Conservation (phyloP, 2,113 vertebrate species). For the Budorcas taxicolor region DNA sequence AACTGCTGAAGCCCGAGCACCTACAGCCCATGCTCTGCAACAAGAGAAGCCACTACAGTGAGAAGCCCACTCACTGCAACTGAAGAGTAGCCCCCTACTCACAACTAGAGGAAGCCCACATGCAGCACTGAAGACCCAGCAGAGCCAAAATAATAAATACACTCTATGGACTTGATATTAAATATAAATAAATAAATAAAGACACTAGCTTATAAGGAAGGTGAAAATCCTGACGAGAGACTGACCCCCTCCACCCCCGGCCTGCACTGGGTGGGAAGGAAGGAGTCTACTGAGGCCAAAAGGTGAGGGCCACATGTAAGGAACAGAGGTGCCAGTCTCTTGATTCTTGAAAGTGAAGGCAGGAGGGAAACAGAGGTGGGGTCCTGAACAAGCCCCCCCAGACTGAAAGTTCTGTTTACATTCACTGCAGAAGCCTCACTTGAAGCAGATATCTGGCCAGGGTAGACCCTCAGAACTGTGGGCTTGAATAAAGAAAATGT, state of each 20-base stretch:
- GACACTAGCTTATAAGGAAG: neutral
- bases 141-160: neutral
- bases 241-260: neutral
- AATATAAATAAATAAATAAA: neutral
- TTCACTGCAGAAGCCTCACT: neutral
- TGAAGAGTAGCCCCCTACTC: neutral
- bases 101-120: rapidly evolving
- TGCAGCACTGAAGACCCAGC: neutral
- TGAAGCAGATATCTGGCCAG: neutral
- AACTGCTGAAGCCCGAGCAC: neutral
- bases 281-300: neutral
- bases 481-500: neutral
- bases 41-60: neutral
- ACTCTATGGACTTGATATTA: neutral
- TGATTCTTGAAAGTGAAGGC: neutral
- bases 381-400: neutral
- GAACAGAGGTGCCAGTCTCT: neutral
- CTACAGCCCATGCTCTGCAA: neutral
- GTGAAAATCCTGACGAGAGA: neutral
- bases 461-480: neutral
- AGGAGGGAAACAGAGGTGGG: neutral
- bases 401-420: neutral
- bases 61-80: neutral
- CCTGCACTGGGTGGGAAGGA: neutral
- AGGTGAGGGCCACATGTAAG: neutral